Evolutionary conservation across 2,797 vertebrate species (phyloP).

Genomic region (Champsocephalus esox): DNA sequence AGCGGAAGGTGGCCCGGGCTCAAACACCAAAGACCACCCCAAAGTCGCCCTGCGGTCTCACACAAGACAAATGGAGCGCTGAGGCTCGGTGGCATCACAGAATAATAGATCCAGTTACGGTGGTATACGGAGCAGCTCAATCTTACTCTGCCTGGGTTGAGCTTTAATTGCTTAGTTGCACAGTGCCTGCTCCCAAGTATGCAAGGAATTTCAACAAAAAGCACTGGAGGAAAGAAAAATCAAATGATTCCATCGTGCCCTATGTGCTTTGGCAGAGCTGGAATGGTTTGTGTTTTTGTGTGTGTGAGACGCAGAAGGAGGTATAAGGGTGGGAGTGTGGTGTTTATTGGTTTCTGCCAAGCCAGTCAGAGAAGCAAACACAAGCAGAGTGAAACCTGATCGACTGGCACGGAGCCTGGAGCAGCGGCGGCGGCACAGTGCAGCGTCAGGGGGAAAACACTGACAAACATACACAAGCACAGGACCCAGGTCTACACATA

Average conservation of each 20-base stretch:
- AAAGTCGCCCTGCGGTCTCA: conserved; percentile 70
- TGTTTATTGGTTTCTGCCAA: conserved; percentile 86
- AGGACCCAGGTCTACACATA: conserved; percentile 65
- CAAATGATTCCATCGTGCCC: conserved; percentile 38
- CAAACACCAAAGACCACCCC: conserved; percentile 79
- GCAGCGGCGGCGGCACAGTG: conserved; percentile 43
- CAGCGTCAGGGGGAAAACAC: conserved; percentile 66
- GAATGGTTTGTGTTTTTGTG: conserved; percentile 40
- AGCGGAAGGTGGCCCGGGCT: conserved; percentile 68
- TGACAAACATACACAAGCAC: conserved; percentile 72
- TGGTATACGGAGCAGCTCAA: conserved; percentile 54
- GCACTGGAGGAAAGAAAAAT: conserved; percentile 17
- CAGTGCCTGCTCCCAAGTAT: conserved; percentile 63
- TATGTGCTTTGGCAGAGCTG: conserved; percentile 64
- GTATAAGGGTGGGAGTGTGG: conserved; percentile 68
- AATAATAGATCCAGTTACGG: conserved; percentile 75
- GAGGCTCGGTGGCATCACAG: conserved; percentile 65
- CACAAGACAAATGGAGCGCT: conserved; percentile 77
- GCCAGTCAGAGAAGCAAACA: conserved; percentile 77
- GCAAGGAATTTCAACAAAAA: conserved; percentile 70
- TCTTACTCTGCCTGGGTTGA: conserved; percentile 49
- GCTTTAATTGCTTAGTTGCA: conserved; percentile 53
- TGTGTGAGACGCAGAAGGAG: conserved; percentile 50
- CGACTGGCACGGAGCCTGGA: conserved; percentile 73
- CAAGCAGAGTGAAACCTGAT: conserved; percentile 80